These are phyloP conservation scores for Maniola hyperantus DNA, from an alignment of 2,888 invertebrate species.

Conservation along the genomic window DNA sequence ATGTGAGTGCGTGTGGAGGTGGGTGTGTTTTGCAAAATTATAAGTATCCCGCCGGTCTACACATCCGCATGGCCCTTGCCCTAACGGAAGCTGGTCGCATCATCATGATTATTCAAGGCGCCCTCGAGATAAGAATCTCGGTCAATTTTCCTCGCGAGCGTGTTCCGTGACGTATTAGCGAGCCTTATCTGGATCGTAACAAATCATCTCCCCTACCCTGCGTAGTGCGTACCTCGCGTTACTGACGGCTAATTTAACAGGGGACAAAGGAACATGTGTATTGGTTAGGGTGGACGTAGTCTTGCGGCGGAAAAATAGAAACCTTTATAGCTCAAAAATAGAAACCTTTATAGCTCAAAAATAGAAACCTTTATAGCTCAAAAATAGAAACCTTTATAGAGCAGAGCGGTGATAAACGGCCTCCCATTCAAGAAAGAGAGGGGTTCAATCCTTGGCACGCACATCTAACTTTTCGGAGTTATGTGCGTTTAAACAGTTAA, in stretches of 20 bases:
- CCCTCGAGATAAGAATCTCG: conserved; percentile 48
- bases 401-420: too few relatives aligned
- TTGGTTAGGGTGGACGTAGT: conserved; percentile 45
- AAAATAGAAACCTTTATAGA: too few relatives aligned
- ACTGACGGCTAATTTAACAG: conserved; percentile 61
- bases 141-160: conserved; percentile 52
- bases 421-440: too few relatives aligned
- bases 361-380: neutral
- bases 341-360: neutral
- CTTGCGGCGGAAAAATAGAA: conserved; percentile 12
- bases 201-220: conserved; percentile 54
- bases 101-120: conserved; percentile 29
- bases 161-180: conserved; percentile 52
- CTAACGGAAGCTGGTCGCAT: conserved; percentile 29
- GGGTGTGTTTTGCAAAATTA: neutral
- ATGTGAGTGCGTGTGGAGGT: too few relatives aligned
- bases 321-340: too few relatives aligned
- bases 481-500: too few relatives aligned
- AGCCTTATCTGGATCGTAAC: conserved; percentile 51
- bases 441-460: too few relatives aligned
- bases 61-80: conserved; percentile 2
- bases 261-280: conserved; percentile 38
- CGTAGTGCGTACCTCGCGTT: conserved; percentile 41
- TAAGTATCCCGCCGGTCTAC: neutral
- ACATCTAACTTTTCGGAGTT: too few relatives aligned